phyloP scores from a whole-genome alignment of 2,797 vertebrate genomes.

The Anisognathus igniventris region DNA sequence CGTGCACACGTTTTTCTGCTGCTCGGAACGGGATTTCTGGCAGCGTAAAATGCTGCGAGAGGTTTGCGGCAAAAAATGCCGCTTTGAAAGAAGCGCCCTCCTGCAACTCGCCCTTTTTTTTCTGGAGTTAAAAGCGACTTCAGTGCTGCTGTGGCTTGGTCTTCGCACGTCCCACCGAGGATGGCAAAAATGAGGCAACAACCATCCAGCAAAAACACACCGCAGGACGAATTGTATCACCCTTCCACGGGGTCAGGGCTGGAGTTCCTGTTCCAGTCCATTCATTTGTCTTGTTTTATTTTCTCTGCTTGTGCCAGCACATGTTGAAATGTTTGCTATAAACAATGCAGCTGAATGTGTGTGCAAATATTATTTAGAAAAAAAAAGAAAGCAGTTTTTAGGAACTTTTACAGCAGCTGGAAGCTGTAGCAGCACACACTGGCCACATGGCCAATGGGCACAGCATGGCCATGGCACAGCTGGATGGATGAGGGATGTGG shows the following conservation, averaged over 20 bases:
- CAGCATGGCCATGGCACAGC: accelerated
- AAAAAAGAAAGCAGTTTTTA: not conserved
- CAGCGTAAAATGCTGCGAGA: not conserved
- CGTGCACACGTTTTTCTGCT: not conserved
- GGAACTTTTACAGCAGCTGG: not conserved
- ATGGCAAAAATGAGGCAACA: not conserved
- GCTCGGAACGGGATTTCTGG: not conserved
- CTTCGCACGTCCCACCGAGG: not conserved
- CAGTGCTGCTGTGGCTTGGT: not conserved
- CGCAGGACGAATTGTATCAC: not conserved
- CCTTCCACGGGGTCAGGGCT: not conserved
- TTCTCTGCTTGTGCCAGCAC: not conserved
- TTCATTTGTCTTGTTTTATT: not conserved
- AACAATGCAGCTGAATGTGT: not conserved
- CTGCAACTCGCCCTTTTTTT: not conserved
- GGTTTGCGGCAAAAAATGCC: not conserved
- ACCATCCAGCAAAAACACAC: not conserved
- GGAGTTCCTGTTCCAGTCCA: constrained; percentile 2
- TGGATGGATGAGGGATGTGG: not conserved
- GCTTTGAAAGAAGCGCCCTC: not conserved
- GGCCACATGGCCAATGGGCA: not conserved
- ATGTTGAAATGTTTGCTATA: not conserved
- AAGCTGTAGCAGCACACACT: not conserved
- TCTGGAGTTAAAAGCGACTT: not conserved
- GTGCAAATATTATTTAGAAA: not conserved